Evolutionary conservation across 1,140 invertebrate genomes (phyloP), one percentile per base, ranked within the genome.

Genomic region (Sogatella furcifera): DNA sequence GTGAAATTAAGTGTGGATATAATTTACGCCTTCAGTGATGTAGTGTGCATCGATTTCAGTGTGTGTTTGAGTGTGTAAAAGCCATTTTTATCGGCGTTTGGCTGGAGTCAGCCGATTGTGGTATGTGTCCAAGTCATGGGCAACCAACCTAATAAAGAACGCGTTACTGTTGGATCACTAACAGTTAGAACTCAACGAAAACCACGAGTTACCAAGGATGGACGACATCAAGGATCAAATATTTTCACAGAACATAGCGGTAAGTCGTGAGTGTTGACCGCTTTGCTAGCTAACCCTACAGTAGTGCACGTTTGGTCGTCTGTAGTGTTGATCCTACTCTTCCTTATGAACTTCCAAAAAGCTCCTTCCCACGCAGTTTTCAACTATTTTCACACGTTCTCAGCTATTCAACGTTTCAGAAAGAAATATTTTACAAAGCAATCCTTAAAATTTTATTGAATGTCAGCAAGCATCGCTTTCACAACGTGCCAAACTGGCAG

Each of bases 231-330:
- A 68, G 87, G 86, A 68, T 84, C 86, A 57, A 93, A 93, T 77
- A 89, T 93, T 71, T 93, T 92, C 73, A 90, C 89, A 46, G 90
- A 92, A 78, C 89, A 93, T 73, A 91, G 85, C 75, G 90, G 90
- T n/a, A n/a, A n/a, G n/a, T n/a, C n/a, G n/a, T 92, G 76, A 77
- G 77, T 74, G 31, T 24, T 55, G 10, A 14, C 22, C 15, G 14
- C 11, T 38, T 34, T 24, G 28, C 4, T 28, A 34, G 15, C 28
- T 53, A 53, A 31, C 22, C 19, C 52, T 53, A n/a, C n/a, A n/a
- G n/a, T n/a, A 53, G 52, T 19, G 17, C 34, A 38, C 34, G 8
- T 38, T 4, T 52, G 46, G 19, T 24, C 14, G 46, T 52, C 14
- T 21, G 53, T 55, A 8, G 34, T 8, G 34, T 38, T 38, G 34